Conservation (phyloP, 2,113 vertebrate species). For the Paralichthys olivaceus region DNA sequence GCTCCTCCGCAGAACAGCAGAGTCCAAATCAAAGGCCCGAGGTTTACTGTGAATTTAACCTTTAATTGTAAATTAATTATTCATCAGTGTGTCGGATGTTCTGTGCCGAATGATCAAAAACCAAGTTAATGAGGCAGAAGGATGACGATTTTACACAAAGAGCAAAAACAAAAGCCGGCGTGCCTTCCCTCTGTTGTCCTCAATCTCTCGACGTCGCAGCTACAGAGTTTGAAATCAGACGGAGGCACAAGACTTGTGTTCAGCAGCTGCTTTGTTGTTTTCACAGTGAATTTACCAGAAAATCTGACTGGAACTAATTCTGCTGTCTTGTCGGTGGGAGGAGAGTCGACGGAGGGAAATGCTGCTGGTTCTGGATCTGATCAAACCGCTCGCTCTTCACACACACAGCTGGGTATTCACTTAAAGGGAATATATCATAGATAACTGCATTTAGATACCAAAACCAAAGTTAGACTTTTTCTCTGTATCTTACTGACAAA, state of each 20-base stretch:
- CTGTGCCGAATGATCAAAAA: slow-evolving; percentile 72
- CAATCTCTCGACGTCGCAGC: slow-evolving; percentile 27
- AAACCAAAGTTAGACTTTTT: not conserved
- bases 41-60: slow-evolving; percentile 75
- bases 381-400: slow-evolving; percentile 35
- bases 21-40: slow-evolving; percentile 63
- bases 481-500: not conserved
- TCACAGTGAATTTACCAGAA: slow-evolving; percentile 53
- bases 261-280: slow-evolving; percentile 55
- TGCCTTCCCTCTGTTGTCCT: slow-evolving; percentile 45
- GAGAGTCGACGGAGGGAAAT: slow-evolving; percentile 23
- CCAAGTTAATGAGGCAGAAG: slow-evolving; percentile 74
- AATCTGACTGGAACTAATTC: slow-evolving; percentile 60
- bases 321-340: slow-evolving; percentile 14
- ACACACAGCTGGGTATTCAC: not conserved
- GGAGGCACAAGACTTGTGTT: slow-evolving; percentile 37
- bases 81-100: slow-evolving; percentile 69
- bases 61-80: slow-evolving; percentile 80
- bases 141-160: slow-evolving; percentile 69
- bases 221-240: slow-evolving; percentile 55
- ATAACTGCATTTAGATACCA: not conserved
- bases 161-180: slow-evolving; percentile 60
- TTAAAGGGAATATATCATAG: not conserved
- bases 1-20: slow-evolving; percentile 16
- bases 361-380: slow-evolving; percentile 50